phyloP scores from a whole-genome alignment of 2,113 vertebrate genomes.

The Stigmatopora nigra region DNA sequence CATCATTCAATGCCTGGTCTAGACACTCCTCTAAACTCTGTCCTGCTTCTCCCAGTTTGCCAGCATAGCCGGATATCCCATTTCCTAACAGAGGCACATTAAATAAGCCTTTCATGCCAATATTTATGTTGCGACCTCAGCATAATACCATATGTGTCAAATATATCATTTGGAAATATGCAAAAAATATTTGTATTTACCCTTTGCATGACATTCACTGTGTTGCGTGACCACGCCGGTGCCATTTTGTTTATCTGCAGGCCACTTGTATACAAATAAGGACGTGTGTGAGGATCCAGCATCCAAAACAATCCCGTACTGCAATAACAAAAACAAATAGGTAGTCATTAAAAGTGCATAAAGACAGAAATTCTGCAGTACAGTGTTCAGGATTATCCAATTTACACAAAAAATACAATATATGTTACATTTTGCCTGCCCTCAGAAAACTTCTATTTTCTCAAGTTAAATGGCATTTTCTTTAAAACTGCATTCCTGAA shows the following conservation, averaged over 20 bases:
- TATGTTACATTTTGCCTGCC: no score
- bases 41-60: slow-evolving; percentile 50
- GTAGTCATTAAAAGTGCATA: not conserved
- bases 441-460: not conserved
- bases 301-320: slow-evolving; percentile 87
- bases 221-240: slow-evolving; percentile 82
- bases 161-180: not conserved
- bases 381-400: not conserved
- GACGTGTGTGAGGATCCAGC: slow-evolving; percentile 85
- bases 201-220: slow-evolving; percentile 65
- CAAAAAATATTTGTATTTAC: slow-evolving; percentile 51
- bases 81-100: slow-evolving; percentile 35
- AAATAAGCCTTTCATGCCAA: no score
- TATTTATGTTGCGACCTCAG: not conserved
- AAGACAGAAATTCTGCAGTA: not conserved
- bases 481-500: not conserved
- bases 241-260: slow-evolving; percentile 75
- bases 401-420: not conserved
- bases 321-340: not conserved
- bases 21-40: slow-evolving; percentile 67
- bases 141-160: not conserved
- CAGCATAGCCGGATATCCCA: slow-evolving; percentile 70
- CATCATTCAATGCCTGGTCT: slow-evolving; percentile 59
- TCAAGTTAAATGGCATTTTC: not conserved
- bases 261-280: slow-evolving; percentile 84